Percentiles rank a stretch among this genome's conserved stretches.
Evolutionary conservation across 1,140 invertebrate species (phyloP).

Genomic region (Epicauta chinensis): DNA sequence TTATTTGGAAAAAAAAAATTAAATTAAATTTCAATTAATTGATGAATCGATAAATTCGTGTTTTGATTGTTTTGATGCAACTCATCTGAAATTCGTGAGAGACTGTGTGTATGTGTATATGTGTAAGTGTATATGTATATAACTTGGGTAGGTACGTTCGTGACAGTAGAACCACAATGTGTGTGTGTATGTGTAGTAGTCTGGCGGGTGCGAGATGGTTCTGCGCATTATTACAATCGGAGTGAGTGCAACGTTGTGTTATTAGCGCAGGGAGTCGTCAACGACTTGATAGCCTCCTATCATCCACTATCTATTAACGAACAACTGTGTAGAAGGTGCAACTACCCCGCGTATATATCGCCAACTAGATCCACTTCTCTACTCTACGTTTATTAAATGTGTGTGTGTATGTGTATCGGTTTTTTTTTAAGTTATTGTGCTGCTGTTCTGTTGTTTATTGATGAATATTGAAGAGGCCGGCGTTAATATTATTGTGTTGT

Average conservation of each 20-base stretch:
- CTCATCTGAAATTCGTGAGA: conserved; percentile 18
- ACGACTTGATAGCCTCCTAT: conserved; percentile 36
- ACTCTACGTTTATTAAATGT: too few species aligned
- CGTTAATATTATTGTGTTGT: too few species aligned
- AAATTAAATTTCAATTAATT: neutral
- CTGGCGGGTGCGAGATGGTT: conserved; percentile 33
- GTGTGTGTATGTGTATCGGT: too few species aligned
- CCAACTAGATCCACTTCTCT: too few species aligned
- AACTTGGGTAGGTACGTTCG: neutral
- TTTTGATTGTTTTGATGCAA: neutral
- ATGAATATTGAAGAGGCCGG: too few species aligned
- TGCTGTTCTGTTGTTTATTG: too few species aligned
- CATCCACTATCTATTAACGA: neutral
- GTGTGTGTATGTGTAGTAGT: conserved; percentile 15
- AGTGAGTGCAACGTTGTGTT: conserved; percentile 35
- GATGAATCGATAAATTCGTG: neutral
- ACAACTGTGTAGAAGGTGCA: conserved; percentile 37
- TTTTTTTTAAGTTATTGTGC: too few species aligned
- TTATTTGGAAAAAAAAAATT: too few species aligned
- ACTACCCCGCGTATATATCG: conserved; percentile 18
- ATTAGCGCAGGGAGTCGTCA: conserved; percentile 41
- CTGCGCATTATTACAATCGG: conserved; percentile 39
- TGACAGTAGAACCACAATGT: too few species aligned
- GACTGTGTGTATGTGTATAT: conserved; percentile 20
- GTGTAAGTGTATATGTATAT: too few species aligned